Conservation (phyloP, 2,888 invertebrate genomes). For the Camptogramma bilineatum region DNA sequence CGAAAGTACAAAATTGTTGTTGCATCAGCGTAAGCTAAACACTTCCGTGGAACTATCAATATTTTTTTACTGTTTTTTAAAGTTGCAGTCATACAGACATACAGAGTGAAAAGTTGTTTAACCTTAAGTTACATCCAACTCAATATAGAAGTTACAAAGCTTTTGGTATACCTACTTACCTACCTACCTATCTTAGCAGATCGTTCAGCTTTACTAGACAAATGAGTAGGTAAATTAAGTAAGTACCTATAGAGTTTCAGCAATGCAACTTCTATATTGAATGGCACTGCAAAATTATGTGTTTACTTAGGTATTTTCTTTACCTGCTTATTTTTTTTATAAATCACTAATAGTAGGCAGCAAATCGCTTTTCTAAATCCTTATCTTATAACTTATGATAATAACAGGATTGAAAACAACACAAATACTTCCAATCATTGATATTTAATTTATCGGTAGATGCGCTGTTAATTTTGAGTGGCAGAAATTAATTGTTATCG, state of each 20-base stretch:
- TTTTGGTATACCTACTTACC: no score
- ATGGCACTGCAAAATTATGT: background rate
- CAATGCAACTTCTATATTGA: background rate
- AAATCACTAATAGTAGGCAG: background rate
- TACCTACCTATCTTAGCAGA: no score
- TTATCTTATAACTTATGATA: background rate
- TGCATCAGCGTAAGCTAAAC: slow-evolving; percentile 49
- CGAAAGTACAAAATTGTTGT: slow-evolving; percentile 52
- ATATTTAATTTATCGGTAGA: no score
- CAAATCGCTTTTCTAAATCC: slow-evolving; percentile 4
- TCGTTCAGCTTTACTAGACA: no score
- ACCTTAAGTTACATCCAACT: background rate
- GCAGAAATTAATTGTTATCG: no score
- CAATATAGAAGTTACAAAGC: background rate
- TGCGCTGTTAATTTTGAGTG: no score
- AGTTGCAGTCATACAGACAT: background rate
- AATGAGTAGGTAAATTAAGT: no score
- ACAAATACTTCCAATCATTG: slow-evolving; percentile 4
- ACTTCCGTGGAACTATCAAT: slow-evolving; percentile 21
- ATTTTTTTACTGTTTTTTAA: background rate
- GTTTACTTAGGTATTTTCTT: background rate
- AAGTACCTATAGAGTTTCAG: no score
- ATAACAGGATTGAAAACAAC: slow-evolving; percentile 8
- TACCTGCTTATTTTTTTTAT: background rate
- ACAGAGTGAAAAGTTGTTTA: background rate